Evolutionary conservation across 1,140 invertebrate genomes (phyloP).

Genomic region (Danaus plexippus): DNA sequence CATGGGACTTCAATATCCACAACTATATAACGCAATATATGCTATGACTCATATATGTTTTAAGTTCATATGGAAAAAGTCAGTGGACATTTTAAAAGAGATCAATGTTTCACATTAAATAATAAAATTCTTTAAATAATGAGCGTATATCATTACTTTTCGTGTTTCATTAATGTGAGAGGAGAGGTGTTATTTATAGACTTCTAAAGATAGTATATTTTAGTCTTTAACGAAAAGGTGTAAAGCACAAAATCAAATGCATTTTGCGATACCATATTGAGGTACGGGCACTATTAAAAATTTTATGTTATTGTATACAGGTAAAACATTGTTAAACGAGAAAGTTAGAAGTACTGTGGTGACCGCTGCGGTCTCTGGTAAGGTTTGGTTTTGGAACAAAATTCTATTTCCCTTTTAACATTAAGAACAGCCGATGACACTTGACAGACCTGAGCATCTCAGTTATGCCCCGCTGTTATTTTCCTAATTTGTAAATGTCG

Average conservation of each 20-base stretch:
- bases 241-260: slow-evolving; percentile 9
- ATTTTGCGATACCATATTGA: slow-evolving; percentile 9
- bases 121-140: slow-evolving; percentile 10
- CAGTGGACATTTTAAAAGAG: too few relatives aligned
- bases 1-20: too few relatives aligned
- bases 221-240: slow-evolving; percentile 8
- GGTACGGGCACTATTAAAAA: slow-evolving; percentile 14
- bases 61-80: too few relatives aligned
- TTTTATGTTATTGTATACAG: slow-evolving; percentile 26
- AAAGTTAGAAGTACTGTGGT: slow-evolving; percentile 19
- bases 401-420: too few relatives aligned
- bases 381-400: too few relatives aligned
- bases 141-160: slow-evolving; percentile 27
- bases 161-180: slow-evolving; percentile 23
- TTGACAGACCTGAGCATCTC: too few relatives aligned
- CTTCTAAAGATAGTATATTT: background rate
- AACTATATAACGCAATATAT: too few relatives aligned
- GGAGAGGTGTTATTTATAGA: slow-evolving; percentile 11
- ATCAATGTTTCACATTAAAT: too few relatives aligned
- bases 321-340: slow-evolving; percentile 25
- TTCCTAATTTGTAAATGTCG: too few relatives aligned
- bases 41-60: too few relatives aligned
- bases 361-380: background rate
- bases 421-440: too few relatives aligned
- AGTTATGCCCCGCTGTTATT: too few relatives aligned